Base-by-base conservation (phyloP, 2,113 vertebrate genomes). In the Nansenia antarctica region DNA sequence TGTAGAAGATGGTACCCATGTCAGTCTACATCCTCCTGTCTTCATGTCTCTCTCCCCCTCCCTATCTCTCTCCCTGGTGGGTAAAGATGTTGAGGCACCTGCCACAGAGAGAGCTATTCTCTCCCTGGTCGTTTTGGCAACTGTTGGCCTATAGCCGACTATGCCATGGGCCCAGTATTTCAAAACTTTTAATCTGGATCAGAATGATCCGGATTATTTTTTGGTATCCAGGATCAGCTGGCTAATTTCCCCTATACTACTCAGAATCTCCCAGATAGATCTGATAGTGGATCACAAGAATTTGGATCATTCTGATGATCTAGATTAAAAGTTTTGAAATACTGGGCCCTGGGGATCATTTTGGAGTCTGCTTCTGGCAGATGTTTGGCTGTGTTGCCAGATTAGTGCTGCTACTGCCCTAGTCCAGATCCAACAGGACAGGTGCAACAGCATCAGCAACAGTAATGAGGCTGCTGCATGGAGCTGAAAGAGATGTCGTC, bases 361-460 rank as follows among this genome's bases (percentile, higher is more conserved):
- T 27, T 55, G 74, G 72, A 70, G 34, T 61, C 76, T 27, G 73
- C 59, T 70, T 22, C 65, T 67, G 81, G 73, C 86, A 88, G 86
- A 85, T 85, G 85, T 83, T 88, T 65, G 76, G 78, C 78, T 67
- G 67, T 74, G 80, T 83, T 82, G 69, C 9, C 65, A 72, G 65
- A 84, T 87, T 84, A 81, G 85, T 81, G 82, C 74, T 79, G 22
- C 71, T 24, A 69, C 34, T 59, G 78, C 72, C 14, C 26, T 60
- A 8, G 18, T 7, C 49, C 12, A 20, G 7, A 72, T 77, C 78
- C 78, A 79, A 82, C 73, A 75, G 79, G 80, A 82, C 85, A 89
- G 85, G 84, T 87, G 85, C 73, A 73, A 77, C 65, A 76, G 83
- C 80, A 82, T 80, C 82, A 67, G 78, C 67, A 70, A 82, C 76